Evolutionary conservation across 1,140 invertebrate species (phyloP).

Genomic region (Drosophila kepulauana): DNA sequence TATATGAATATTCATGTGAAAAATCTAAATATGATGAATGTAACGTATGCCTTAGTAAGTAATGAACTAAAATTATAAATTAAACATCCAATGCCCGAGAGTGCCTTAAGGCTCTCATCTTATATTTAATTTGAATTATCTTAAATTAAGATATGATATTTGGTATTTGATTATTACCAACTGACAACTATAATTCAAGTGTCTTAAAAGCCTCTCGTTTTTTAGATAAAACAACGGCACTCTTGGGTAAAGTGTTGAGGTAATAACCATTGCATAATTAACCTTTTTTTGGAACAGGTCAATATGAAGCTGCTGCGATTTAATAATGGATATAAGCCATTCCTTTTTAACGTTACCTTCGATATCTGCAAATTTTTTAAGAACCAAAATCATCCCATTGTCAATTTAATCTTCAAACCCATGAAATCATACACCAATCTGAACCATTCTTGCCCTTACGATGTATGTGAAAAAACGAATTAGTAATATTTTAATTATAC

Average conservation of each 20-base stretch:
- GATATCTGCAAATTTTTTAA: constrained; percentile 30
- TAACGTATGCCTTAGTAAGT: constrained; percentile 13
- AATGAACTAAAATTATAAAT: background rate
- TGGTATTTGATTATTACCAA: no score
- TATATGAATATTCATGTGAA: constrained; percentile 14
- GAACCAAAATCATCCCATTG: constrained; percentile 6
- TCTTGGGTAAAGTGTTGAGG: no score
- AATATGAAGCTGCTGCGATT: constrained; percentile 13
- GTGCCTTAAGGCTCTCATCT: no score
- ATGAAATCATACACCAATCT: constrained; percentile 15
- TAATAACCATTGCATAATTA: no score
- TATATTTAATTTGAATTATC: no score
- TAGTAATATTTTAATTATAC: no score
- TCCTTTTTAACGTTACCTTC: constrained; percentile 15
- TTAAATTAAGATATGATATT: no score
- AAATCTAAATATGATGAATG: no score
- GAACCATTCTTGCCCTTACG: constrained; percentile 38
- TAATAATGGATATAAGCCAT: constrained; percentile 33
- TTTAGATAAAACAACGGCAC: no score
- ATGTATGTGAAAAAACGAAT: constrained; percentile 1
- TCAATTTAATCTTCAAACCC: background rate
- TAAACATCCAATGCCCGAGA: no score
- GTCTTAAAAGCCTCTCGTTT: no score
- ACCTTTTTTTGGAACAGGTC: background rate
- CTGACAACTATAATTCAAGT: no score